Evolutionary conservation across 1,140 invertebrate species (phyloP), one percentile per base, ranked within the genome.

Genomic region (Bombus ignitus): DNA sequence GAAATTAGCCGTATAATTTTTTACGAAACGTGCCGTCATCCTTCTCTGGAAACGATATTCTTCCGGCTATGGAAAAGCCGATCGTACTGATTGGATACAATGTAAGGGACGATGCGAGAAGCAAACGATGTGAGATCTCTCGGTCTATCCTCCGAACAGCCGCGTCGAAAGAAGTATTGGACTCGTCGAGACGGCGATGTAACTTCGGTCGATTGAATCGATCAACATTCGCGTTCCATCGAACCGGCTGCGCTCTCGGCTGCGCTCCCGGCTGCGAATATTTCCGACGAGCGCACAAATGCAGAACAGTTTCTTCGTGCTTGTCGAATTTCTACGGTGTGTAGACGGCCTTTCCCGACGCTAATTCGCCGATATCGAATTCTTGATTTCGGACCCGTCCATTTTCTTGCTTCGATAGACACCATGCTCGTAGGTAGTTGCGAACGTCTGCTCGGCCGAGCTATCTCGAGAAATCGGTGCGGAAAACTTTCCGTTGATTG

Each of bases 211-310:
- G 80, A 88, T 90, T 85, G 88, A 86, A 88, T 90, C 79, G 77
- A 90, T 90, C 86, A 90, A 90, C 88, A 90, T 88, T 90, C 88
- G 86, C 88, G 78, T 90, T 78, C 87, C 73, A 53, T 57, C 70
- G 74, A 47, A 57, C 81, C 68, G 44, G 2, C 68, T 59, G 35
- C 66, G 57, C 68, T 85, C 78, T n/a, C 57, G 32, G 32, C 32
- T 32, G 32, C 32, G 32, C 32, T 32, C 32, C 32, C 32, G 32
- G 32, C 32, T 32, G 53, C 80, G 85, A 86, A 87, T 87, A 87
- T 53, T 77, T 32, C 79, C 59, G 70, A 12, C 57, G 62, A 73
- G 35, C 80, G 76, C 75, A 66, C 81, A 80, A 86, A 82, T 68
- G 66, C 59, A 35, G 76, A 80, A 84, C 79, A 47, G 39, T 71